phyloP scores from a whole-genome alignment of 2,797 vertebrate genomes.

The Periophthalmus magnuspinnatus region DNA sequence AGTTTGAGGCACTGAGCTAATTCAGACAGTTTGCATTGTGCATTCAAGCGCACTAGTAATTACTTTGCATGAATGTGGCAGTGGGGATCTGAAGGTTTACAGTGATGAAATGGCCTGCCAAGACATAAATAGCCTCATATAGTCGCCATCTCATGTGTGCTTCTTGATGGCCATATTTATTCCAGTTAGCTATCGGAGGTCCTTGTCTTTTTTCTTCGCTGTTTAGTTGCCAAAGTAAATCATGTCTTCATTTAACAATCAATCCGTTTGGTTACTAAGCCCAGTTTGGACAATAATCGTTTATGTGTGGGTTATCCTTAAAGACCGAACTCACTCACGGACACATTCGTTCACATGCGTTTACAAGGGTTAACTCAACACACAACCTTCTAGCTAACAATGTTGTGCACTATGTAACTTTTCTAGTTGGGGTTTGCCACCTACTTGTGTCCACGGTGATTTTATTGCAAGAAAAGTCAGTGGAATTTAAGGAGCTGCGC shows the following conservation, averaged over 20 bases:
- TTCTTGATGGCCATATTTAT: background rate
- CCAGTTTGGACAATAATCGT: background rate
- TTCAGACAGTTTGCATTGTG: conserved; percentile 16
- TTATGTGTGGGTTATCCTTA: too few relatives aligned
- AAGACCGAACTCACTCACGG: too few relatives aligned
- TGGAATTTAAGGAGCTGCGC: too few relatives aligned
- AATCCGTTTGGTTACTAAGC: background rate
- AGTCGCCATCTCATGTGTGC: background rate
- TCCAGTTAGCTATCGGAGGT: background rate
- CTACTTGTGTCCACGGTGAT: too few relatives aligned
- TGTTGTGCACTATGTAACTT: background rate
- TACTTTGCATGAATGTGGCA: conserved; percentile 25
- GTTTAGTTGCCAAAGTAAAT: background rate
- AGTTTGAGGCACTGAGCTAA: background rate
- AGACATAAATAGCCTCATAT: background rate
- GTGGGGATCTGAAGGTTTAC: conserved; percentile 24
- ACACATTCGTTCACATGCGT: too few relatives aligned
- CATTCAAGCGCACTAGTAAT: conserved; percentile 18
- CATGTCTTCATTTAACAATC: too few relatives aligned
- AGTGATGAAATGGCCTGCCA: conserved; percentile 15
- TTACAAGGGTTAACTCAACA: too few relatives aligned
- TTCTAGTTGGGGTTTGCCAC: too few relatives aligned
- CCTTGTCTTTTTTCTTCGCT: background rate
- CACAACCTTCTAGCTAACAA: background rate
- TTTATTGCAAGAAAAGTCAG: too few relatives aligned